A percentile compares a stretch with the other conserved stretches of the same genome.
Conservation (phyloP, 2,113 vertebrate species). For the Ranitomeya variabilis region DNA sequence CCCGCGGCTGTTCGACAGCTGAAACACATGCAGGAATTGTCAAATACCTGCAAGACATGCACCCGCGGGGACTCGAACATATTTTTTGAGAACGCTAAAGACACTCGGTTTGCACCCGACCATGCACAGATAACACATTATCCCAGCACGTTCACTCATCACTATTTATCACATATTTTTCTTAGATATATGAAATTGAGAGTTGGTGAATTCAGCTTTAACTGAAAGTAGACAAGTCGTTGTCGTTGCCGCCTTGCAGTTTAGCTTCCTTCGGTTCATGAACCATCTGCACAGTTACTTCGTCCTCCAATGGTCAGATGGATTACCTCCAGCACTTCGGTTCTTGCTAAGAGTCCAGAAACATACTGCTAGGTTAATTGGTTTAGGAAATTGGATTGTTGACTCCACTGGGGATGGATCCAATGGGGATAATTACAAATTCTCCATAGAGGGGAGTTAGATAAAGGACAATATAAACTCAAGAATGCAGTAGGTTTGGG, state of each 20-base stretch:
- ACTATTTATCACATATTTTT: no score
- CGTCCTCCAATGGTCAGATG: neutral
- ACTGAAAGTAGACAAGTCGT: neutral
- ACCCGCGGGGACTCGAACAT: no score
- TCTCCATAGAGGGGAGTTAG: neutral
- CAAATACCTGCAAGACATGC: no score
- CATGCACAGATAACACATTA: no score
- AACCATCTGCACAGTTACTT: neutral
- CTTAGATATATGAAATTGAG: neutral
- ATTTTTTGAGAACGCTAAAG: no score
- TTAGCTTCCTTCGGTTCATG: neutral
- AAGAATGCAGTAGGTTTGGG: neutral
- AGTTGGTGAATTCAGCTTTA: neutral
- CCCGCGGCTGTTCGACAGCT: no score
- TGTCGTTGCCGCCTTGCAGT: neutral
- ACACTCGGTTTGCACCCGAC: no score
- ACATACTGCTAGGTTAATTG: conserved; percentile 18
- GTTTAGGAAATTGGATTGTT: neutral
- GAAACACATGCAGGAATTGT: no score
- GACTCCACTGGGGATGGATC: neutral
- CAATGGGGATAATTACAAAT: neutral
- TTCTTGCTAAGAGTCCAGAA: neutral
- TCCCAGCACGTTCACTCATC: no score
- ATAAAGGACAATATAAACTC: neutral
- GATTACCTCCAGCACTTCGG: conserved; percentile 1